These are phyloP conservation scores for Sycophila texana DNA, from an alignment of 2,888 invertebrate species.

Conservation along the genomic window DNA sequence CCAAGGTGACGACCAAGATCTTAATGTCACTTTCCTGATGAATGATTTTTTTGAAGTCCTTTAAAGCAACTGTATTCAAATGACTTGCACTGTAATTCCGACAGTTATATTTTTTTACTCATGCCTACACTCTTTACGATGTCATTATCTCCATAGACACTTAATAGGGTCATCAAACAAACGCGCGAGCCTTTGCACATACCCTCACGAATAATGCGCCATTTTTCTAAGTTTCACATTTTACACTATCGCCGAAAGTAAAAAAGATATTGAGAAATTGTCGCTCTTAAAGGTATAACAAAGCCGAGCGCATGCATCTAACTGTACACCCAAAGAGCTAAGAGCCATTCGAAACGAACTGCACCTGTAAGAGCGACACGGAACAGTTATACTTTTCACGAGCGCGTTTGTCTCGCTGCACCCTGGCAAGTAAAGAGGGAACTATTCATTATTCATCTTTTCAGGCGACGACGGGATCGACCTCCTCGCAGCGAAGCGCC, in stretches of 20 bases:
- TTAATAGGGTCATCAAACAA: slow-evolving; percentile 19
- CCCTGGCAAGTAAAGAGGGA: background rate
- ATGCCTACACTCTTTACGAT: slow-evolving; percentile 20
- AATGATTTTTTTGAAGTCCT: slow-evolving; percentile 16
- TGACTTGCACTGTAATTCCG: slow-evolving; percentile 40
- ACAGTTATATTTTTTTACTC: slow-evolving; percentile 42
- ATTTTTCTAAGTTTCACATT: no score
- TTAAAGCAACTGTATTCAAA: slow-evolving; percentile 44
- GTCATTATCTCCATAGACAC: background rate
- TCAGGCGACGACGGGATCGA: background rate
- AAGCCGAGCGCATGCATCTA: background rate
- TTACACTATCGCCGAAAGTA: background rate
- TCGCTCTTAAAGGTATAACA: background rate
- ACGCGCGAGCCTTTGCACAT: no score
- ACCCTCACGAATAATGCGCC: background rate
- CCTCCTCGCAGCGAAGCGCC: slow-evolving; percentile 14
- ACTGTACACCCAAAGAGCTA: background rate
- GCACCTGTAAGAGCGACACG: background rate
- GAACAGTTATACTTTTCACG: slow-evolving; percentile 2
- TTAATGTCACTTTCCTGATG: slow-evolving; percentile 8
- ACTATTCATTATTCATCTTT: slow-evolving; percentile 3
- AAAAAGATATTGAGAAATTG: background rate
- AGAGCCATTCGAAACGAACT: background rate
- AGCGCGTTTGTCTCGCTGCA: background rate
- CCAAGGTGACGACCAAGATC: slow-evolving; percentile 9